phyloP scores from a whole-genome alignment of 2,797 vertebrate genomes.

The Anabas testudineus region DNA sequence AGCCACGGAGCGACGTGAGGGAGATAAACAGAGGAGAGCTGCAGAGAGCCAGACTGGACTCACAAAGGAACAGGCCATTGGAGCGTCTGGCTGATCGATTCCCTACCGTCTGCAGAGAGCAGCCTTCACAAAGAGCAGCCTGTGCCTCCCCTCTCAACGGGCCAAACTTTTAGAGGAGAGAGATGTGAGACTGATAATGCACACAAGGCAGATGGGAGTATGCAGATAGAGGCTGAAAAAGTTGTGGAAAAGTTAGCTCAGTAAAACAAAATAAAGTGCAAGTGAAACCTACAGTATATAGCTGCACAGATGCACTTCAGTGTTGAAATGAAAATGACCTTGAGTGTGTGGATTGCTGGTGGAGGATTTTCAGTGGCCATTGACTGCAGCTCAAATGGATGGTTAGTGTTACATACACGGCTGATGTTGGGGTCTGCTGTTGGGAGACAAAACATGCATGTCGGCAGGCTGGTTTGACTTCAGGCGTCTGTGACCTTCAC shows the following conservation, averaged over 20 bases:
- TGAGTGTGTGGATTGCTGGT: conserved; percentile 41
- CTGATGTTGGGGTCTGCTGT: conserved; percentile 55
- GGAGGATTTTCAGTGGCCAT: conserved; percentile 40
- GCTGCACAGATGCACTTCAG: conserved; percentile 31
- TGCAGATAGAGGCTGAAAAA: conserved; percentile 72
- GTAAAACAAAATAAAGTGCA: conserved; percentile 24
- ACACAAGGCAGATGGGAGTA: conserved; percentile 70
- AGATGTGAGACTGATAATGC: conserved; percentile 77
- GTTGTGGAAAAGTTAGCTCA: conserved; percentile 56
- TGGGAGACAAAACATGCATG: conserved; percentile 68
- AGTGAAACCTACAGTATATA: conserved; percentile 34
- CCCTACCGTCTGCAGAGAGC: conserved; percentile 75
- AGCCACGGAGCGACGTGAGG: conserved; percentile 74
- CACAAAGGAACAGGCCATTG: conserved; percentile 80
- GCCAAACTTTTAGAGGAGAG: conserved; percentile 68
- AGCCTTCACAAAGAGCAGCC: conserved; percentile 76
- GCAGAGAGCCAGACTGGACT: conserved; percentile 71
- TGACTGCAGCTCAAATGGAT: conserved; percentile 48
- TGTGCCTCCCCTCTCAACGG: conserved; percentile 57
- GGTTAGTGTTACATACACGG: conserved; percentile 71
- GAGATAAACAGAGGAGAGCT: conserved; percentile 81
- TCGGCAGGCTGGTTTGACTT: conserved; percentile 53
- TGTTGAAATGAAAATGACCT: conserved; percentile 60
- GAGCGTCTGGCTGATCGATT: conserved; percentile 82
- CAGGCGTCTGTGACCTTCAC: conserved; percentile 84